Conservation (phyloP, 2,797 vertebrate species). For the Nothura maculosa region DNA sequence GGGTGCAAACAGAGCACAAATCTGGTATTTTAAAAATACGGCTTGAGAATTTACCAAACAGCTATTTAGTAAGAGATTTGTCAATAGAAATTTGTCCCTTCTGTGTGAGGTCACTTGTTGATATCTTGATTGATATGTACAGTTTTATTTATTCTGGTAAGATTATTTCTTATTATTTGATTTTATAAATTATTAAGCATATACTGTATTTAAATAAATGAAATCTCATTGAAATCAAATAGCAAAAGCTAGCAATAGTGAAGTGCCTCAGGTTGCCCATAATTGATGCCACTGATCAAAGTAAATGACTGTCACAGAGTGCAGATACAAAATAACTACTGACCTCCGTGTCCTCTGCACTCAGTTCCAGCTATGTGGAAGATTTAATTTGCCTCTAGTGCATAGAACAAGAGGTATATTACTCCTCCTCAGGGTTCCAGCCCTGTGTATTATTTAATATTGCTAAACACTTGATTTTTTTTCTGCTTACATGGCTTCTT, state of each 20-base stretch:
- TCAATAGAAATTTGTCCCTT: not conserved
- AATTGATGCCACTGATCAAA: not conserved
- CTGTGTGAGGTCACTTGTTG: constrained; percentile 47
- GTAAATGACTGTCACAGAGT: not conserved
- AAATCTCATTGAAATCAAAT: not conserved
- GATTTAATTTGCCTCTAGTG: not conserved
- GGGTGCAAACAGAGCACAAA: not conserved
- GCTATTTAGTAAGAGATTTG: not conserved
- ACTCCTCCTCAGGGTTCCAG: not conserved
- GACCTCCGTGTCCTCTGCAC: not conserved
- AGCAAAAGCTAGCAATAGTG: not conserved
- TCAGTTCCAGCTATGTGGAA: not conserved
- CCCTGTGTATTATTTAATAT: not conserved
- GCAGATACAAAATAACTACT: not conserved
- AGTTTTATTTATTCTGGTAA: not conserved
- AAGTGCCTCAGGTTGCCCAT: not conserved
- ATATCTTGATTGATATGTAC: constrained; percentile 6
- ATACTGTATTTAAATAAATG: not conserved
- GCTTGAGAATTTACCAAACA: constrained; percentile 12
- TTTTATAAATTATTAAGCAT: not conserved
- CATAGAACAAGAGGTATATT: not conserved
- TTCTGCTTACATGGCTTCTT: not conserved
- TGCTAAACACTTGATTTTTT: not conserved
- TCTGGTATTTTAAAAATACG: not conserved
- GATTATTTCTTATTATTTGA: not conserved